Percentiles rank a stretch among this genome's conserved stretches.
Conservation (phyloP, 92 coral and sea anemone genomes). For the Palythoa caribaeorum region DNA sequence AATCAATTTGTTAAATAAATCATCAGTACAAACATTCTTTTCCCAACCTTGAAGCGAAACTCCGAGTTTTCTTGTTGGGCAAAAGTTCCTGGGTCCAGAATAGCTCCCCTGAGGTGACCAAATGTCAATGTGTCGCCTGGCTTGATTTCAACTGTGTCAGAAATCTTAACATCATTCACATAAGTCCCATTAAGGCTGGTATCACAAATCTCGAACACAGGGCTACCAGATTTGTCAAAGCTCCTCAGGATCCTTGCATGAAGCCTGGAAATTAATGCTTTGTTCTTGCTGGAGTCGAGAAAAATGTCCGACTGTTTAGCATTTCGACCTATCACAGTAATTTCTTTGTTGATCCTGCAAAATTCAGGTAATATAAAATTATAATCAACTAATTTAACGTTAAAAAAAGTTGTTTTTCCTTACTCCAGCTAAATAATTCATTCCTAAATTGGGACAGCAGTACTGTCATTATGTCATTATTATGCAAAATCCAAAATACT, state of each 20-base stretch:
- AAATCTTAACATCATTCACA: slow-evolving; percentile 84
- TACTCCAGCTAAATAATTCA: too few relatives aligned
- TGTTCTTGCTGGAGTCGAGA: slow-evolving; percentile 83
- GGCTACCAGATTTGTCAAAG: slow-evolving; percentile 51
- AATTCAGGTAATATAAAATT: neutral
- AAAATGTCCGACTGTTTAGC: slow-evolving; percentile 78
- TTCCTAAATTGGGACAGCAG: too few relatives aligned
- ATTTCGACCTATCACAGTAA: slow-evolving; percentile 87
- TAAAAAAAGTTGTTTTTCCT: too few relatives aligned
- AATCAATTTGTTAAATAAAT: too few relatives aligned
- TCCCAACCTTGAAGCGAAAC: slow-evolving; percentile 82
- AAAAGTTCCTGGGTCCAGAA: slow-evolving; percentile 71
- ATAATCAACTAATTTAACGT: too few relatives aligned
- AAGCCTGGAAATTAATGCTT: slow-evolving; percentile 90
- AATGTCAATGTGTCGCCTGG: slow-evolving; percentile 92
- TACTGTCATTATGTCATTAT: too few relatives aligned
- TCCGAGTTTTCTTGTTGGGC: slow-evolving; percentile 84
- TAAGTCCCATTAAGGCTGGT: slow-evolving; percentile 96
- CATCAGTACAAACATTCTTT: too few relatives aligned
- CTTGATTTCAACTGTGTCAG: slow-evolving; percentile 70
- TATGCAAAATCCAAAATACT: too few relatives aligned
- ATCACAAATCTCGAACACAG: slow-evolving; percentile 77
- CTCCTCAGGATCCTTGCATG: slow-evolving; percentile 85
- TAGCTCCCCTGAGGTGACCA: slow-evolving; percentile 92
- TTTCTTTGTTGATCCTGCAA: slow-evolving; percentile 77